Evolutionary conservation across 35 echinoderm and acorn worm species (phyloP).

Genomic region (Holothuria glaberrima): DNA sequence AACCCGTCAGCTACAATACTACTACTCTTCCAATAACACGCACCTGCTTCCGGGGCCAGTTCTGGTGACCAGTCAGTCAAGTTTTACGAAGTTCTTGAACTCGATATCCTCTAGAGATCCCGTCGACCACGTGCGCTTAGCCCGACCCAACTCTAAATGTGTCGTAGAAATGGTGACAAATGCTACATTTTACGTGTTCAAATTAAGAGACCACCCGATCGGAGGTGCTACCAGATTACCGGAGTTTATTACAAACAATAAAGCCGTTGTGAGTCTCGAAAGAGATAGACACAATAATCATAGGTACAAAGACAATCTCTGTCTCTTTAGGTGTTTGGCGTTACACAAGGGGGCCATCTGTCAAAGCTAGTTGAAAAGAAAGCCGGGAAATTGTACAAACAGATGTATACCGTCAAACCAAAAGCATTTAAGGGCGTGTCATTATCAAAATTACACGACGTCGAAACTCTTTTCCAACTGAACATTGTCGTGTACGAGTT

Average conservation of each 20-base stretch:
- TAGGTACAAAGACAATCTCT: constrained; percentile 15
- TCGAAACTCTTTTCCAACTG: too few species aligned
- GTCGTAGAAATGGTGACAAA: too few species aligned
- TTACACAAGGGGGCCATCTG: constrained; percentile 1
- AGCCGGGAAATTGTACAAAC: neutral
- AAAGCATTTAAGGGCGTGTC: too few species aligned
- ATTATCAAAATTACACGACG: too few species aligned
- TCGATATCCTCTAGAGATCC: too few species aligned
- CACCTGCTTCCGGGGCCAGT: too few species aligned
- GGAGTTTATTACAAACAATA: neutral
- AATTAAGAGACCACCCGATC: constrained; percentile 39
- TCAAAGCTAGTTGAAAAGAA: neutral
- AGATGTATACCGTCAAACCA: neutral
- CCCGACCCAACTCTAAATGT: neutral
- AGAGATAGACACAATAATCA: neutral
- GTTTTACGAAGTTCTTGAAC: too few species aligned
- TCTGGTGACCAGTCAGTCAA: too few species aligned
- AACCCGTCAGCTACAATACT: too few species aligned
- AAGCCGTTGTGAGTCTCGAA: neutral
- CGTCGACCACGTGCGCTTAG: neutral
- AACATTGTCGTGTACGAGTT: too few species aligned
- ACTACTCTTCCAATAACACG: too few species aligned
- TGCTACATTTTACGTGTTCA: constrained; percentile 34
- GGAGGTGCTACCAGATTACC: constrained; percentile 26
- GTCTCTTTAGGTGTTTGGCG: neutral